Conservation (phyloP, 2,113 vertebrate genomes). For the Forbesichthys agassizii region DNA sequence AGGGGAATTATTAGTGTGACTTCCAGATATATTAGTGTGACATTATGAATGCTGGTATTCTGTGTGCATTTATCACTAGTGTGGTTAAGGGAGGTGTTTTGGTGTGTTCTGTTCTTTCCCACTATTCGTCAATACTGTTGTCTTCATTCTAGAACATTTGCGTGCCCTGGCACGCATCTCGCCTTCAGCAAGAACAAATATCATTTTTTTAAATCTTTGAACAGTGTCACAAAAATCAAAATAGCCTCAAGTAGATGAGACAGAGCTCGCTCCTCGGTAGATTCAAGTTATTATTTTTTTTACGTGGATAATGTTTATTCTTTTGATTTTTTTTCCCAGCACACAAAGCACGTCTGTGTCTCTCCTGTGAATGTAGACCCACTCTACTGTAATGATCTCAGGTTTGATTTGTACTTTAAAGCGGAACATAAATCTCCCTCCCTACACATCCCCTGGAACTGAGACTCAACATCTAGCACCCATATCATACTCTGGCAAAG, state of each 20-base stretch:
- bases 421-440: neutral
- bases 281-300: neutral
- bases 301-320: neutral
- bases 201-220: constrained; percentile 27
- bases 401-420: constrained; percentile 7
- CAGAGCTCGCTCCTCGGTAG: neutral
- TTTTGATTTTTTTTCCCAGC: neutral
- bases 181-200: constrained; percentile 31
- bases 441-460: neutral
- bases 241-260: constrained; percentile 13
- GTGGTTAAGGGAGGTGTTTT: constrained; percentile 36
- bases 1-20: too few species aligned
- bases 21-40: too few species aligned
- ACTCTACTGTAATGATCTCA: neutral
- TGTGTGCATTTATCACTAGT: too few species aligned
- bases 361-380: constrained; percentile 1
- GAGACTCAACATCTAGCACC: neutral
- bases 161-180: constrained; percentile 38
- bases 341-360: neutral
- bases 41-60: too few species aligned
- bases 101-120: constrained; percentile 15
- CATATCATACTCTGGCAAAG: neutral
- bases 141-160: constrained; percentile 25
- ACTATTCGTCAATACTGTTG: neutral
- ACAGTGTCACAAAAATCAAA: constrained; percentile 27